phyloP scores from a whole-genome alignment of 1,140 invertebrate species.

The Drosophila aff. region DNA sequence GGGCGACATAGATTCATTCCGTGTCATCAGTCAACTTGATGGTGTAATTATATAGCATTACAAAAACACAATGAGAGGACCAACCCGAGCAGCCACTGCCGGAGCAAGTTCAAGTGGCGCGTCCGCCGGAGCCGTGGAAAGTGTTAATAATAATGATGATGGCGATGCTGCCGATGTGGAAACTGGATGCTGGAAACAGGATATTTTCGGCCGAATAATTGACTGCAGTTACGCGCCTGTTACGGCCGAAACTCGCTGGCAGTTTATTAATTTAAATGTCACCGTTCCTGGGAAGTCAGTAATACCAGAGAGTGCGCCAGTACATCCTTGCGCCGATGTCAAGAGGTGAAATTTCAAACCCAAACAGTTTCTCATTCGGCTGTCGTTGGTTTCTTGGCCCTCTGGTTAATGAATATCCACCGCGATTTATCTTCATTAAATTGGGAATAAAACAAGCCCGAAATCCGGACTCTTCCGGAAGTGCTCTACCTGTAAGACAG shows the following conservation, averaged over 20 bases:
- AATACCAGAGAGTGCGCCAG: not conserved
- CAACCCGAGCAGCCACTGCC: slow-evolving; percentile 30
- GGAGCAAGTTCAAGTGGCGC: slow-evolving; percentile 67
- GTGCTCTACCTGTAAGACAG: slow-evolving; percentile 54
- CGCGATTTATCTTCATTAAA: slow-evolving; percentile 76
- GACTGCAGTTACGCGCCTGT: slow-evolving; percentile 69
- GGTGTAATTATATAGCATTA: slow-evolving; percentile 84
- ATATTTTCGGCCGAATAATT: slow-evolving; percentile 71
- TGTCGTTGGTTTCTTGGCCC: not conserved
- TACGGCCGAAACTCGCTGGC: slow-evolving; percentile 33
- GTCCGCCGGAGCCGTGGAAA: slow-evolving; percentile 50
- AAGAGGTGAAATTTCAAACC: slow-evolving; percentile 84
- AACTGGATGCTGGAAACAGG: slow-evolving; percentile 70
- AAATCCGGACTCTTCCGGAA: slow-evolving; percentile 51
- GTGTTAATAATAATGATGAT: slow-evolving; percentile 77
- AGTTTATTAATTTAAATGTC: slow-evolving; percentile 84
- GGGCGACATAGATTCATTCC: slow-evolving; percentile 84
- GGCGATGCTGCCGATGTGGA: slow-evolving; percentile 45
- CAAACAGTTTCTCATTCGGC: slow-evolving; percentile 56
- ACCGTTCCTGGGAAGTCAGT: slow-evolving; percentile 24
- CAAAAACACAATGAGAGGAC: slow-evolving; percentile 53
- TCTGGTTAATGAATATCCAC: slow-evolving; percentile 25
- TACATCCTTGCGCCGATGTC: slow-evolving; percentile 46
- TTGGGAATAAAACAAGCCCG: slow-evolving; percentile 28
- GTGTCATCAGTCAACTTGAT: slow-evolving; percentile 85